Conservation (phyloP, 2,113 vertebrate species). For the Catharus bicknelli region DNA sequence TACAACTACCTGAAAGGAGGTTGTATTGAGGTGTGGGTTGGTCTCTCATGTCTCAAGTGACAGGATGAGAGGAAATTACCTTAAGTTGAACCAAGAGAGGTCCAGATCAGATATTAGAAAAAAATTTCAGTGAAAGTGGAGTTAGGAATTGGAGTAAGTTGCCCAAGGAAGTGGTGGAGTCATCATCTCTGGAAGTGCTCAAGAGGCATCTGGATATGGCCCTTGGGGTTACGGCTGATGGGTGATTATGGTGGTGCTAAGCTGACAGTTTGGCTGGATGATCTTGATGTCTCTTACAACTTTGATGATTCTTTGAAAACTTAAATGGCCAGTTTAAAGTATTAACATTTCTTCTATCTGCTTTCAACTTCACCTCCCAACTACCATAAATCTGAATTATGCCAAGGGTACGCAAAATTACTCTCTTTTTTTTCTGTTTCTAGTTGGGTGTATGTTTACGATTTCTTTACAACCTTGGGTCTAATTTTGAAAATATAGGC, state of each 20-base stretch:
- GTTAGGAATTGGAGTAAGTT: background rate
- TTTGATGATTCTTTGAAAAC: background rate
- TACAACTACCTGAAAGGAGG: background rate
- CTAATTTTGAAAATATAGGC: background rate
- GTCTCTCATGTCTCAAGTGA: background rate
- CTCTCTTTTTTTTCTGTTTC: background rate
- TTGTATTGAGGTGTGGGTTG: background rate
- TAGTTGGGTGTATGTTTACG: background rate
- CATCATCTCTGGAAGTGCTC: background rate
- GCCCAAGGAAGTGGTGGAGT: background rate
- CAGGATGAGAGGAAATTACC: background rate
- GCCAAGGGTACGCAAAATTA: background rate
- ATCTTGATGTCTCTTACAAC: background rate
- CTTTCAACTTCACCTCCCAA: background rate
- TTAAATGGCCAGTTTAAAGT: background rate
- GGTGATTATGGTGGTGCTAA: background rate
- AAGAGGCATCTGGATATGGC: background rate
- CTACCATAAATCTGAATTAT: background rate
- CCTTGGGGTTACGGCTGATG: background rate
- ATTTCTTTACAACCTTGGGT: conserved; percentile 7
- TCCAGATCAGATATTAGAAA: background rate
- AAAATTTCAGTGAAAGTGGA: background rate
- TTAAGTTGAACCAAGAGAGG: fast-evolving
- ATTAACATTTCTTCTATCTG: background rate
- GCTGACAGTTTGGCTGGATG: background rate